Conservation (phyloP, 2,797 vertebrate genomes). For the Parotocinclus haroldoi region DNA sequence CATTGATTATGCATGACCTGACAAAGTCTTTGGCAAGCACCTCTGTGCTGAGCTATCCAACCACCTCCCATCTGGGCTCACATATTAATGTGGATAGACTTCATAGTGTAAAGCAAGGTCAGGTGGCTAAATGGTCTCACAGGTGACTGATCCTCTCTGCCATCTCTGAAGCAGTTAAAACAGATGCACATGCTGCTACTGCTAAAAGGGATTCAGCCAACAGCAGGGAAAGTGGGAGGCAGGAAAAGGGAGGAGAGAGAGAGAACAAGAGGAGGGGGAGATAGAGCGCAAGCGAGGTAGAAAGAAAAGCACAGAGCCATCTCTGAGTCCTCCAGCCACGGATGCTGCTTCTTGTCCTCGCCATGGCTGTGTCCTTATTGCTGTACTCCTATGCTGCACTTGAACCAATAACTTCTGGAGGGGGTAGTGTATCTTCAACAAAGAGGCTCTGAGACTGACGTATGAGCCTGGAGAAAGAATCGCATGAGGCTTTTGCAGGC, state of each 20-base stretch:
- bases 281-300: constrained; percentile 39
- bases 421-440: constrained; percentile 65
- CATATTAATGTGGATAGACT: constrained; percentile 51
- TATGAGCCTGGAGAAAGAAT: constrained; percentile 81
- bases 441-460: constrained; percentile 75
- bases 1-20: constrained; percentile 64
- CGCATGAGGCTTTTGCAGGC: constrained; percentile 78
- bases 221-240: constrained; percentile 48
- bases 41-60: constrained; percentile 22
- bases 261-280: constrained; percentile 19
- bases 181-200: constrained; percentile 55
- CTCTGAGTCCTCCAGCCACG: constrained; percentile 65
- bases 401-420: constrained; percentile 57
- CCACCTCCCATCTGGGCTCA: constrained; percentile 55
- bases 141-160: constrained; percentile 64
- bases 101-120: constrained; percentile 33
- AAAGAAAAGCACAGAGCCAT: constrained; percentile 45
- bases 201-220: constrained; percentile 63
- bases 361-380: constrained; percentile 60
- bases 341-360: constrained; percentile 60
- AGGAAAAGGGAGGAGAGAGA: constrained; percentile 12
- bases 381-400: constrained; percentile 47
- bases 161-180: constrained; percentile 56
- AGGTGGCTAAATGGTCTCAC: constrained; percentile 64
- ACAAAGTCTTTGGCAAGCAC: constrained; percentile 44